Base-by-base conservation (phyloP, 2,113 vertebrate species). In the Eupsittula cactorum region DNA sequence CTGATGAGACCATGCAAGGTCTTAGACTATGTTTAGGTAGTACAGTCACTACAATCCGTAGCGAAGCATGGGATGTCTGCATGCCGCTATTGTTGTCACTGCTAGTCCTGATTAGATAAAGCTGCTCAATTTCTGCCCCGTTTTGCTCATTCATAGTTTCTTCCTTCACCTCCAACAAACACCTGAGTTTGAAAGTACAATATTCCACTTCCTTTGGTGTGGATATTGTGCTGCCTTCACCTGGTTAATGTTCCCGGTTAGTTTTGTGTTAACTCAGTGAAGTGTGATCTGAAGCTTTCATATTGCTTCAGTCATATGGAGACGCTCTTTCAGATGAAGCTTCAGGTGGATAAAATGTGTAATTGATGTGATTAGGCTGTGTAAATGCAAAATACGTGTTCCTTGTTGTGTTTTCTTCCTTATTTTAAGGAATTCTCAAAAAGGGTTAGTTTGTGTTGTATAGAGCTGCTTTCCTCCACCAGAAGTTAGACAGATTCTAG, bases 31-130 rank as follows among this genome's bases (percentile, higher is more conserved):
- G 16, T 67, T 55, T 35, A 17, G 35, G n/a, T 78, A 33, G 33
- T 27, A 3, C 1, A 71, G 21, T 75, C 37, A n/a, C 28, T 83
- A 5, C 16, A 74, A 0, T 35, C n/a, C 0, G 0, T 28, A 39
- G 12, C 0, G 0, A 67, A 50, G 13, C 9, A 2, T 31, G 33
- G 24, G 5, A 60, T 53, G 35, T 62, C 29, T 62, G 5, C 37
- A 19, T 90, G n/a, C 31, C 28, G 23, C 55, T 87, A 2, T 82
- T 13, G 7, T 63, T 59, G 35, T 90, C 28, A 27, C 20, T 64
- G 31, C 44, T 91, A 44, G 37, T 47, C 42, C 49, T 59, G 21
- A 10, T 74, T 20, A 81, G 42, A 35, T 90, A 90, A 68, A 57
- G 31, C 47, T 89, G 4, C 33, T 92, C 18, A 0, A 63, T 75